Conservation (phyloP, 2,797 vertebrate genomes). For the Chiloscyllium punctatum region DNA sequence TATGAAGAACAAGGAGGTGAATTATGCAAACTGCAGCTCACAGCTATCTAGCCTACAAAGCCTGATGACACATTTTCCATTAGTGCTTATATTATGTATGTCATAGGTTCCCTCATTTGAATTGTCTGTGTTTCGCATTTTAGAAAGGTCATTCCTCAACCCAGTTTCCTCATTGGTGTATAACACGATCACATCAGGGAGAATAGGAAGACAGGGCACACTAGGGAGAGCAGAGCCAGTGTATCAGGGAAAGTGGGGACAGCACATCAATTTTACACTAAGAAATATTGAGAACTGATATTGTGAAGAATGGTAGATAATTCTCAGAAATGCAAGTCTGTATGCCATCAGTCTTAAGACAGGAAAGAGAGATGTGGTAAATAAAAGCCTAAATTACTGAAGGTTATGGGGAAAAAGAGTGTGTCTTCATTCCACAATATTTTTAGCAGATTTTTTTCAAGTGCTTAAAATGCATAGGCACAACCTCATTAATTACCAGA, state of each 20-base stretch:
- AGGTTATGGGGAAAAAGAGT: not conserved
- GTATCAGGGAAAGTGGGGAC: not conserved
- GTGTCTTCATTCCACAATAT: not conserved
- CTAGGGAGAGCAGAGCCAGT: not conserved
- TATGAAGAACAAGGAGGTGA: not conserved
- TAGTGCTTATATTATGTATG: not conserved
- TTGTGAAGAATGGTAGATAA: not conserved
- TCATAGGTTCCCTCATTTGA: not conserved
- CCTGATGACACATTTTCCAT: not conserved
- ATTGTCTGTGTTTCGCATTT: not conserved
- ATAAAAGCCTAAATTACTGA: not conserved
- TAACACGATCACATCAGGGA: not conserved
- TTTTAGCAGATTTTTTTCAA: not conserved
- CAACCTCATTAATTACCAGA: not conserved
- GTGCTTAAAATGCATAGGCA: slow-evolving; percentile 4
- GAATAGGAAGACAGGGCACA: not conserved
- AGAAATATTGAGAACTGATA: not conserved
- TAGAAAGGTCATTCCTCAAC: not conserved
- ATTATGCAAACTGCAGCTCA: not conserved
- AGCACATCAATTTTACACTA: not conserved
- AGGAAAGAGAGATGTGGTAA: not conserved
- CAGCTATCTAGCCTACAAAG: not conserved
- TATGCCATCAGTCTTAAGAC: not conserved
- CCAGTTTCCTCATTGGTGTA: not conserved
- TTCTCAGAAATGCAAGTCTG: not conserved